A percentile compares a stretch with the other conserved stretches of the same genome.
phyloP scores from a whole-genome alignment of 1,140 invertebrate species.

The Wiebesia pumilae region DNA sequence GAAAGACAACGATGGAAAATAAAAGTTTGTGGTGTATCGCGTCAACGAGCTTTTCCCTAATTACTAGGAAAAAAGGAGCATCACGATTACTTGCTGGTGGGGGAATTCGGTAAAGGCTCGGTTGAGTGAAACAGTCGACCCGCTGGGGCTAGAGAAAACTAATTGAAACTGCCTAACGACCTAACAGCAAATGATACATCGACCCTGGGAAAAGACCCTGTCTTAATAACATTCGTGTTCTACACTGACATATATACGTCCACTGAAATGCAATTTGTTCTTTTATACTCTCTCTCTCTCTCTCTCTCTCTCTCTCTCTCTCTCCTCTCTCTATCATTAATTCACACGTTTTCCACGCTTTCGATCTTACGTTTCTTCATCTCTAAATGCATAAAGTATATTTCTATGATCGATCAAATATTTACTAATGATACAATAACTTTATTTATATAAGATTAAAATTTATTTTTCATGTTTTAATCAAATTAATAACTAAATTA shows the following conservation, averaged over 20 bases:
- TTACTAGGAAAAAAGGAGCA: conserved; percentile 70
- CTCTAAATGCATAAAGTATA: neutral
- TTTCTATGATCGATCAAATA: neutral
- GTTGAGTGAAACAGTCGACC: neutral
- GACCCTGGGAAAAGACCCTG: conserved; percentile 65
- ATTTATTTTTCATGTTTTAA: neutral
- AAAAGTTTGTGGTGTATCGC: conserved; percentile 50
- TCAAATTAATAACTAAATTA: neutral
- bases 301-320: neutral
- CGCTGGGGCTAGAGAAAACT: conserved; percentile 70
- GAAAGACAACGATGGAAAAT: neutral
- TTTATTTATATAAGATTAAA: neutral
- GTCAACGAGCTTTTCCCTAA: conserved; percentile 74
- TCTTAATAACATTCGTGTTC: conserved; percentile 73
- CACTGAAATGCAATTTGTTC: conserved; percentile 53
- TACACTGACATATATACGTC: conserved; percentile 37
- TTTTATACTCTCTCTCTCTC: no score
- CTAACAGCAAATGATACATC: conserved; percentile 74
- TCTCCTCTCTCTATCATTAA: neutral
- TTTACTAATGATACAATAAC: neutral
- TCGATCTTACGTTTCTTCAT: no score
- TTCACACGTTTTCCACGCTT: no score
- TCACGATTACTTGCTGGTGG: conserved; percentile 36
- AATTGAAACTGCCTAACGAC: conserved; percentile 76
- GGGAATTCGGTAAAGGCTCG: neutral